phyloP scores from a whole-genome alignment of 2,888 invertebrate genomes.

The Conistra vaccinii region DNA sequence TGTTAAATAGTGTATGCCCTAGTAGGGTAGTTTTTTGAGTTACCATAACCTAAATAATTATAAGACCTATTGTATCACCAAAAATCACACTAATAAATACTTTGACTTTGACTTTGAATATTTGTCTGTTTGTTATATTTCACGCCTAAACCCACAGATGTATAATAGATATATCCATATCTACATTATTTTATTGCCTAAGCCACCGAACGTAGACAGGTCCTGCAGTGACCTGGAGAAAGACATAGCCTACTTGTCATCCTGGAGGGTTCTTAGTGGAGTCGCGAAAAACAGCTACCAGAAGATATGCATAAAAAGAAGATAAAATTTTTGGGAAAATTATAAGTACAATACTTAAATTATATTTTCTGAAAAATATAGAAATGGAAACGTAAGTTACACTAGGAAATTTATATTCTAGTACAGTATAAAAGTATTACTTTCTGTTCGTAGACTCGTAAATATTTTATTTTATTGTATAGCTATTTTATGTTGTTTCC shows the following conservation, averaged over 20 bases:
- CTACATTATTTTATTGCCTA: no score
- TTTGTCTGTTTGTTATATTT: not conserved
- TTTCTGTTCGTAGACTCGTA: constrained; percentile 16
- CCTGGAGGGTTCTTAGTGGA: not conserved
- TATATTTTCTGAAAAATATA: not conserved
- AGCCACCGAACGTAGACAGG: no score
- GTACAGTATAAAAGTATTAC: constrained; percentile 4
- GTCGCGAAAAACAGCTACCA: not conserved
- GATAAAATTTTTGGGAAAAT: not conserved
- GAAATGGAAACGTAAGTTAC: rapidly evolving
- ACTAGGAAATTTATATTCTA: not conserved
- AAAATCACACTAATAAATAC: no score
- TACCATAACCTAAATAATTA: no score
- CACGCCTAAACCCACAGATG: not conserved
- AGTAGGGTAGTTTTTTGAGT: no score
- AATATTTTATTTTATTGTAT: constrained; percentile 41
- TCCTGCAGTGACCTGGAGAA: not conserved
- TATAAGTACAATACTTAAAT: not conserved
- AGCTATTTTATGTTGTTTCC: constrained; percentile 25
- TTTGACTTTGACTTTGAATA: no score
- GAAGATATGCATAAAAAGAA: not conserved
- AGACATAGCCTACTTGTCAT: no score
- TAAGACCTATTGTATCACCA: no score
- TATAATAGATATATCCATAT: no score
- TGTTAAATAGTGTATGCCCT: no score